Conservation (phyloP, 2,113 vertebrate species). For the Scartelaos histophorus region DNA sequence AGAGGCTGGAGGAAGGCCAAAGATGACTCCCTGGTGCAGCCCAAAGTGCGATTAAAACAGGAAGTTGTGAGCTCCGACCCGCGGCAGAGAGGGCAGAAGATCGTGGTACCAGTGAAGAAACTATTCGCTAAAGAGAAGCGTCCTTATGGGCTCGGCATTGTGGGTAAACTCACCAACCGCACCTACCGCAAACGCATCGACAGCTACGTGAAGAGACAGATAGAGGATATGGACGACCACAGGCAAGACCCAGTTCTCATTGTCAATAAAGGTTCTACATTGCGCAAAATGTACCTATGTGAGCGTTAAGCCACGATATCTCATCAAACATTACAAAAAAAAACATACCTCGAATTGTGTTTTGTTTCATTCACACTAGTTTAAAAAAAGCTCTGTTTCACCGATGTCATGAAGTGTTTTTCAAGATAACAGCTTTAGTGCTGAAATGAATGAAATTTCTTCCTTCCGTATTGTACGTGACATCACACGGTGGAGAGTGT, state of each 20-base stretch:
- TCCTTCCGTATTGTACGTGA: no score
- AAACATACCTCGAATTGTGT: no score
- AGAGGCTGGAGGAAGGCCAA: constrained; percentile 94
- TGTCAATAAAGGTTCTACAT: no score
- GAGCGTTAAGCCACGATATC: no score
- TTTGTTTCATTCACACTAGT: no score
- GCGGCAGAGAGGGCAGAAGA: constrained; percentile 85
- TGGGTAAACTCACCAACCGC: constrained; percentile 92
- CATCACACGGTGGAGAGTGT: no score
- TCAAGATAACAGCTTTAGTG: no score
- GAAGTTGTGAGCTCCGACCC: constrained; percentile 88
- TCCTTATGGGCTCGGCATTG: constrained; percentile 93
- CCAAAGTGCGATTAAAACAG: constrained; percentile 89
- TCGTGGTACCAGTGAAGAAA: constrained; percentile 88
- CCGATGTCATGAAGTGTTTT: no score
- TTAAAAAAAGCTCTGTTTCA: no score
- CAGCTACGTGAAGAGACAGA: constrained; percentile 93
- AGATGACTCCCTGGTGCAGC: constrained; percentile 78
- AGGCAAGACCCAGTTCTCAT: constrained; percentile 70
- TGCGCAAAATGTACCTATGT: no score
- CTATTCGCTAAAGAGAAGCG: constrained; percentile 93
- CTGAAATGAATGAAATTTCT: no score
- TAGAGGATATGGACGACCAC: constrained; percentile 98
- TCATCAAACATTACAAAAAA: no score
- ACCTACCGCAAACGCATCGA: constrained; percentile 96